Percentiles rank a stretch among this genome's conserved stretches.
Conservation (phyloP, 2,113 vertebrate species). For the Tringa solitaria region DNA sequence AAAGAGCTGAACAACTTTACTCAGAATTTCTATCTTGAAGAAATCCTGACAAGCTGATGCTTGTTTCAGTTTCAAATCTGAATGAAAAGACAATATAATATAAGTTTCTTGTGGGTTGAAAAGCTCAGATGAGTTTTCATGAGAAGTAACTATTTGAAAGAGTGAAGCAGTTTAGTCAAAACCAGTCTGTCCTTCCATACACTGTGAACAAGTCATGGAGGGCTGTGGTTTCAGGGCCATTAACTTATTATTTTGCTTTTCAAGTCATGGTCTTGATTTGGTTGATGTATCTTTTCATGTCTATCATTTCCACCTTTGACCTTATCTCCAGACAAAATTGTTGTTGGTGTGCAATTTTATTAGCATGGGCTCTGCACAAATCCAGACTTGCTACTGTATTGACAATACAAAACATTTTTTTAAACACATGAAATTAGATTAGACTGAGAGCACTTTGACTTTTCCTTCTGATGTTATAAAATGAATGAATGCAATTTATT, state of each 20-base stretch:
- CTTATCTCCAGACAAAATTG: not conserved
- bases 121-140: not conserved
- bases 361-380: not conserved
- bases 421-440: not conserved
- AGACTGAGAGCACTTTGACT: not conserved
- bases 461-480: not conserved
- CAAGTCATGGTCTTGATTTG: not conserved
- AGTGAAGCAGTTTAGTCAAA: not conserved
- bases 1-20: not conserved
- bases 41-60: not conserved
- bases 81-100: conserved; percentile 1
- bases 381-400: not conserved
- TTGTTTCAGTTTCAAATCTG: conserved; percentile 9
- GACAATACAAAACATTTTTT: not conserved
- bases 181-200: not conserved
- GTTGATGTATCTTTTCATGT: not conserved
- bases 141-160: not conserved
- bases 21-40: not conserved
- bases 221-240: not conserved
- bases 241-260: not conserved
- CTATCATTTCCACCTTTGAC: not conserved
- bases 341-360: not conserved
- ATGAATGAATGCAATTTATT: not conserved
- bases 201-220: not conserved
- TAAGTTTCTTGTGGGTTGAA: not conserved